These are phyloP conservation scores for Mycteria americana DNA, from an alignment of 2,797 vertebrate genomes.

Conservation along the genomic window DNA sequence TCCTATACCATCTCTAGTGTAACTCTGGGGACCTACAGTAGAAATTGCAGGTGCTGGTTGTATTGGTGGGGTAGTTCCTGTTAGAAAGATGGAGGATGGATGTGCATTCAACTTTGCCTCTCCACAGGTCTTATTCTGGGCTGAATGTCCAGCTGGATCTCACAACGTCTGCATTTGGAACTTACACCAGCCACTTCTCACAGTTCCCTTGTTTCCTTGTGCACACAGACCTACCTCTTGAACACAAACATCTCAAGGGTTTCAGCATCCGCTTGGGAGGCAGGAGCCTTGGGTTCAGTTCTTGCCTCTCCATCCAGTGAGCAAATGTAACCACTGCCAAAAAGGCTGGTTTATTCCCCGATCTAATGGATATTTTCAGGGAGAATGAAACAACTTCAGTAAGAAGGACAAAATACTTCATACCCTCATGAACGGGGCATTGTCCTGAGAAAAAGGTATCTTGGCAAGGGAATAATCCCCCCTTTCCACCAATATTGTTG, in stretches of 20 bases:
- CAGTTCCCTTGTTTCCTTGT: neutral
- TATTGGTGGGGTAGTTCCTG: neutral
- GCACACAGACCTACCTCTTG: neutral
- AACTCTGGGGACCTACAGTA: neutral
- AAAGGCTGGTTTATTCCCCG: neutral
- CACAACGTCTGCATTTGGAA: neutral
- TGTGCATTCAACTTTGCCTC: neutral
- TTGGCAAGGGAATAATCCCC: neutral
- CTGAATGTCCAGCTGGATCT: neutral
- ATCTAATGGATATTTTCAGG: neutral
- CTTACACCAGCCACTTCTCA: neutral
- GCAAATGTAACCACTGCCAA: neutral
- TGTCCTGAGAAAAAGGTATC: neutral
- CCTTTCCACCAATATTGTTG: neutral
- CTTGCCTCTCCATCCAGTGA: neutral
- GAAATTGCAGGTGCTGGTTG: neutral
- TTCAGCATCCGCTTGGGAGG: neutral
- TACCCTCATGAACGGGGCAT: neutral
- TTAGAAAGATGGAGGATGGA: neutral
- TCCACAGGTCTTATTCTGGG: neutral
- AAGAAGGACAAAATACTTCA: neutral
- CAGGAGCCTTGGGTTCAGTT: neutral
- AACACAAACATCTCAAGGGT: neutral
- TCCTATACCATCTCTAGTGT: rapidly evolving
- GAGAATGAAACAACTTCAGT: neutral